phyloP scores from a whole-genome alignment of 2,113 vertebrate genomes.

The Brachionichthys hirsutus region DNA sequence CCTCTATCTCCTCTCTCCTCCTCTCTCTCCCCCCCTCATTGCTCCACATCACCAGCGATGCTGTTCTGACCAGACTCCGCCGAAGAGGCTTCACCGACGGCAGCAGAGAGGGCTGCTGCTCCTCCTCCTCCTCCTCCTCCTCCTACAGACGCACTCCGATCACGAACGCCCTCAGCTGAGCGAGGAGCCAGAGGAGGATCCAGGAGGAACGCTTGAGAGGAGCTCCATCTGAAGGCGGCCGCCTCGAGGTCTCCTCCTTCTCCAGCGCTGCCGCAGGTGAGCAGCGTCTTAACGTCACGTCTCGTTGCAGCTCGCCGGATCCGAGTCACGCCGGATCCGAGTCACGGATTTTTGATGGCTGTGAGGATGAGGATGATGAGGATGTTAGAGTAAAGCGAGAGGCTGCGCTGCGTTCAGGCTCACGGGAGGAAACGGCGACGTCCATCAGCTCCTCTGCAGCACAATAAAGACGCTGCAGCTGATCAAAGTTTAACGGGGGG shows the following conservation, averaged over 20 bases:
- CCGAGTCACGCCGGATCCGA: slow-evolving; percentile 4
- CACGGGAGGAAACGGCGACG: slow-evolving; percentile 8
- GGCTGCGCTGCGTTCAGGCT: slow-evolving; percentile 12
- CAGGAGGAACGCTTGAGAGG: slow-evolving; percentile 36
- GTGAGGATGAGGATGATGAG: no score
- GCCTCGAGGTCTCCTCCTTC: slow-evolving; percentile 33
- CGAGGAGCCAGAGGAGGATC: slow-evolving; percentile 15
- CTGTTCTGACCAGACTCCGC: slow-evolving; percentile 49
- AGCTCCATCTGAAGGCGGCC: slow-evolving; percentile 54
- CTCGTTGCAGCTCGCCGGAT: slow-evolving; percentile 45
- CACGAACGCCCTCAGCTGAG: slow-evolving; percentile 23
- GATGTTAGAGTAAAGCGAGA: no score
- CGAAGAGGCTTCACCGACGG: slow-evolving; percentile 41
- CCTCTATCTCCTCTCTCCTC: slow-evolving; percentile 33
- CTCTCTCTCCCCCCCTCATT: slow-evolving; percentile 29
- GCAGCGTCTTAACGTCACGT: slow-evolving; percentile 44
- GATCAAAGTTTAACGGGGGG: slow-evolving; percentile 65
- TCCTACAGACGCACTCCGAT: slow-evolving; percentile 23
- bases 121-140: slow-evolving; percentile 10
- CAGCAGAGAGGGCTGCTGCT: slow-evolving; percentile 34
- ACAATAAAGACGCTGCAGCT: no score
- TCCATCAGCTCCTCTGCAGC: background rate
- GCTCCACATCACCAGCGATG: slow-evolving; percentile 33
- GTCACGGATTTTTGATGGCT: no score
- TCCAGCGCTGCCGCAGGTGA: slow-evolving; percentile 67